phyloP scores from a whole-genome alignment of 2,888 invertebrate species.

The Hirtodrosophila alboralis region DNA sequence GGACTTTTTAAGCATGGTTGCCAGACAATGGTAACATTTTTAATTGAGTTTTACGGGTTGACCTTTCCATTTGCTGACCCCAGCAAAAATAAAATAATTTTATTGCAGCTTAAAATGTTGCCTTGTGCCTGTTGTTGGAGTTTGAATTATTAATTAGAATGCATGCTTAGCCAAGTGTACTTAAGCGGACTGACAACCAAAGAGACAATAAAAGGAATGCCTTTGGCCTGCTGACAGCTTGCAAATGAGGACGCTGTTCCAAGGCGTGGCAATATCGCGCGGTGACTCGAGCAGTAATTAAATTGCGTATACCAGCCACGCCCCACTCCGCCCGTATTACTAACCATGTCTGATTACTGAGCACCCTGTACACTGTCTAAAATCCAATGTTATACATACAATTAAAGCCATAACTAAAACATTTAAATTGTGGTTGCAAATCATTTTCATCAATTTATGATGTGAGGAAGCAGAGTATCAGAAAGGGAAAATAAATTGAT shows the following conservation, averaged over 20 bases:
- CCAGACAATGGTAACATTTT: conserved; percentile 36
- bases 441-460: no score
- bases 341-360: conserved; percentile 28
- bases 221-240: conserved; percentile 43
- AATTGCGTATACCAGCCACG: conserved; percentile 32
- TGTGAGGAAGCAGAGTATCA: no score
- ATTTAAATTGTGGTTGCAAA: no score
- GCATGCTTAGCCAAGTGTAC: conserved; percentile 36
- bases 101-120: conserved; percentile 48
- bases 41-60: conserved; percentile 53
- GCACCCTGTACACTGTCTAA: no score
- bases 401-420: no score
- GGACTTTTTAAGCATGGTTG: conserved; percentile 4
- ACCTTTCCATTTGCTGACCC: conserved; percentile 38
- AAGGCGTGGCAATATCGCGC: conserved; percentile 39
- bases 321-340: conserved; percentile 1
- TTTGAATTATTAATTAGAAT: conserved; percentile 72
- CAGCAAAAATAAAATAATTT: conserved; percentile 61
- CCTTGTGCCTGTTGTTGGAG: conserved; percentile 42
- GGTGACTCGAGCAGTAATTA: conserved; percentile 52
- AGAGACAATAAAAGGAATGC: conserved; percentile 14
- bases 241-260: conserved; percentile 37
- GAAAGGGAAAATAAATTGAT: no score
- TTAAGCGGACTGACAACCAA: background rate
- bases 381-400: no score